Base-by-base conservation (phyloP, 2,888 invertebrate genomes). In the Ptycholaimellus sp. region DNA sequence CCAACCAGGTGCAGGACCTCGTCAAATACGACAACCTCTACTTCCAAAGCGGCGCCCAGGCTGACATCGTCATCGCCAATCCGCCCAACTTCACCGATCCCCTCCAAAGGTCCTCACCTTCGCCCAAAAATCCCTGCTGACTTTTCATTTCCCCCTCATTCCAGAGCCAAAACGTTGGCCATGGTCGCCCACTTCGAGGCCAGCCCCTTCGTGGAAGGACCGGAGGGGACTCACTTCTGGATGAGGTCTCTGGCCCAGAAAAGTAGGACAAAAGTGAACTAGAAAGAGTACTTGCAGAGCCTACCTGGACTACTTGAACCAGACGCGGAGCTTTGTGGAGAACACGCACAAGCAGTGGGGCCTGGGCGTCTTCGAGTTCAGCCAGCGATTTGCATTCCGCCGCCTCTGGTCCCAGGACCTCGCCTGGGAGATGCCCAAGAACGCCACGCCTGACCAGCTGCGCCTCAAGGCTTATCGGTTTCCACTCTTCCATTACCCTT, bases 21-120 rank as follows among this genome's bases (percentile, higher is more conserved):
- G 37, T 54, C 25, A 42, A 37, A 19, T 45, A 45, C 20, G 54
- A 54, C 40, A 54, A 55, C 36, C 50, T 52, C 13, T 36, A 53
- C 23, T 54, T 54, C 42, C 54, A 54, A 32, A 53, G 54, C 13
- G 54, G 54, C 23, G 54, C 54, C 44, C 50, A 52, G 44, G 48
- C 54, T 19, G 54, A 54, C 40, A 45, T 54, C 9, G 54, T 52
- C 2, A 43, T 54, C 25, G 45, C 47, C 14, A 49, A 46, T 21
- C 48, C 49, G 16, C 54, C 54, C 6, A 48, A 54, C 36, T 38
- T 54, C 42, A 49, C 48, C 1, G 33, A 45, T n/a, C n/a, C n/a
- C n/a, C n/a, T n/a, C n/a, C n/a, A n/a, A n/a, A n/a, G n/a, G n/a
- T n/a, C n/a, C n/a, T n/a, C n/a, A n/a, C n/a, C n/a, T n/a, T n/a